phyloP scores from a whole-genome alignment of 2,797 vertebrate species.

The Manis javanica region DNA sequence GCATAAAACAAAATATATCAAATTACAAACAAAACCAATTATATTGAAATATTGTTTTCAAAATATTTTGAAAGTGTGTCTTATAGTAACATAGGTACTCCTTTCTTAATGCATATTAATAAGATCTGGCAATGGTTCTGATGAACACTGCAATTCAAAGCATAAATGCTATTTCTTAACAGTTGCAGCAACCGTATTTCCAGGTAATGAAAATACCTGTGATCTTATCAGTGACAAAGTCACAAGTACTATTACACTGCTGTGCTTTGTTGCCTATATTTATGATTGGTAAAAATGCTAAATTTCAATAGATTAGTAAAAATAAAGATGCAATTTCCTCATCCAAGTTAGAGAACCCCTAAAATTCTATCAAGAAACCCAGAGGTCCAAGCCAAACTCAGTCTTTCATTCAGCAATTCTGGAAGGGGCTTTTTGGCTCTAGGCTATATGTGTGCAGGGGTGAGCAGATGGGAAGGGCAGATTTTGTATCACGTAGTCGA shows the following conservation, averaged over 20 bases:
- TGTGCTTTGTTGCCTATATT: background rate
- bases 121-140: background rate
- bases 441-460: background rate
- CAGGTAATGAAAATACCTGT: background rate
- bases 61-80: conserved; percentile 37
- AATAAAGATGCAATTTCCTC: conserved; percentile 15
- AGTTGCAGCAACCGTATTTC: background rate
- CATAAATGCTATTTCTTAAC: background rate
- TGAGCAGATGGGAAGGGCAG: background rate
- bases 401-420: background rate
- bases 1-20: background rate
- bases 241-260: background rate
- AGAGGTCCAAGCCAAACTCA: conserved; percentile 11
- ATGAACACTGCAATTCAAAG: background rate
- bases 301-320: background rate
- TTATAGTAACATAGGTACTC: background rate
- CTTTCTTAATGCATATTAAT: background rate
- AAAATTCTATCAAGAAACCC: background rate
- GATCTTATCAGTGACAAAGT: conserved; percentile 42
- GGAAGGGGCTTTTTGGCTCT: background rate
- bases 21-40: conserved; percentile 35
- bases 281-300: background rate
- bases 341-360: background rate
- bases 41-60: background rate
- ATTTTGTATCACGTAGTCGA: too few species aligned